phyloP scores from a whole-genome alignment of 2,888 invertebrate genomes.

The Volucella inanis region DNA sequence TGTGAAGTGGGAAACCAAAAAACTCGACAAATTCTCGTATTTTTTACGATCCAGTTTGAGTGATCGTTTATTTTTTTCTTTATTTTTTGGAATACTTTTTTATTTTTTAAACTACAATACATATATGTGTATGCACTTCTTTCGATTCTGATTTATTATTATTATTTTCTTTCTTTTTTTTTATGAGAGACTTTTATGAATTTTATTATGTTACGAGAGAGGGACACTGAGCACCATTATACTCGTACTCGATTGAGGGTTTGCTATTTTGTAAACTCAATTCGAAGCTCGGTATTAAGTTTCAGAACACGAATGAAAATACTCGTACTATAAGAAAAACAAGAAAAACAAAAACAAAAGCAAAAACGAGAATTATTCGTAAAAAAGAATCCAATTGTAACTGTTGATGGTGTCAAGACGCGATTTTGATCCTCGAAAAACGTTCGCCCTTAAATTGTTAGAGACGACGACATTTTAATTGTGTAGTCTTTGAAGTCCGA shows the following conservation, averaged over 20 bases:
- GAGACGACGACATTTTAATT: constrained; percentile 9
- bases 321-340: not conserved
- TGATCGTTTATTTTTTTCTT: constrained; percentile 60
- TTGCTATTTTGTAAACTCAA: constrained; percentile 25
- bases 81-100: not conserved
- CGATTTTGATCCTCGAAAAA: constrained; percentile 38
- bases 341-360: not conserved
- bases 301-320: constrained; percentile 36
- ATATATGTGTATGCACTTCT: too few relatives aligned
- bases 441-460: constrained; percentile 19
- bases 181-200: constrained; percentile 1
- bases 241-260: constrained; percentile 25
- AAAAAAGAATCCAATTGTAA: constrained; percentile 38
- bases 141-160: not conserved
- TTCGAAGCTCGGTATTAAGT: constrained; percentile 46
- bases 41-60: constrained; percentile 74
- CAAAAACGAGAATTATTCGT: constrained; percentile 2
- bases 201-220: constrained; percentile 55
- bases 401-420: constrained; percentile 58
- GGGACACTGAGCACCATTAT: constrained; percentile 30
- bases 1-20: not conserved
- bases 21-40: constrained; percentile 47
- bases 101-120: too few relatives aligned
- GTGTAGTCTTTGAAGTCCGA: constrained; percentile 33
- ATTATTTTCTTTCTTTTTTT: constrained; percentile 32